Evolutionary conservation across 2,797 vertebrate genomes (phyloP).

Genomic region (Momotus momota): DNA sequence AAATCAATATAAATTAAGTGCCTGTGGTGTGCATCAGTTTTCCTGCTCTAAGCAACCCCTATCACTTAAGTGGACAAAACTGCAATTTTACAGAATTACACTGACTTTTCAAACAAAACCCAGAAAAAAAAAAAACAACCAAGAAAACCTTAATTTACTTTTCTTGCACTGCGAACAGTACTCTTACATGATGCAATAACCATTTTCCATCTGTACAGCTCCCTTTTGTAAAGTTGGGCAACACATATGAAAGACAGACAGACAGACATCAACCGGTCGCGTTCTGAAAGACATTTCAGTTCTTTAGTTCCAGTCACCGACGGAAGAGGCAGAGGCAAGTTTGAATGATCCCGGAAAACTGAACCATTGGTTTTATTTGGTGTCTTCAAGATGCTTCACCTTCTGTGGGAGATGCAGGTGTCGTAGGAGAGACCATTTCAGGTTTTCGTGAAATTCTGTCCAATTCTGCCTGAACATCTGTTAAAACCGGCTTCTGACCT

Average conservation of each 20-base stretch:
- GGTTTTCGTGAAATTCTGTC: slow-evolving; percentile 97
- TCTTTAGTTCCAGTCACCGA: slow-evolving; percentile 80
- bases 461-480: slow-evolving; percentile 96
- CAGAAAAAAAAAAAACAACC: slow-evolving; percentile 34
- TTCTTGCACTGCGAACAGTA: slow-evolving; percentile 67
- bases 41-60: slow-evolving; percentile 56
- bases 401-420: slow-evolving; percentile 84
- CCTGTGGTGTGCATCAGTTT: slow-evolving; percentile 58
- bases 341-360: slow-evolving; percentile 77
- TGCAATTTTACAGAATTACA: slow-evolving; percentile 72
- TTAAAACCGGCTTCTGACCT: slow-evolving; percentile 97
- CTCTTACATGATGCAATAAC: slow-evolving; percentile 67
- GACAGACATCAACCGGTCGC: slow-evolving; percentile 70
- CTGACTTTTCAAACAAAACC: slow-evolving; percentile 74
- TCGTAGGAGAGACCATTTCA: slow-evolving; percentile 87
- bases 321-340: slow-evolving; percentile 84
- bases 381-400: slow-evolving; percentile 92
- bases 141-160: slow-evolving; percentile 32
- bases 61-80: slow-evolving; percentile 55
- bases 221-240: slow-evolving; percentile 78
- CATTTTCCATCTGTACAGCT: slow-evolving; percentile 66
- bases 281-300: slow-evolving; percentile 74
- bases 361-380: slow-evolving; percentile 79
- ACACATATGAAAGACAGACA: slow-evolving; percentile 62
- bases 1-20: slow-evolving; percentile 75